These are phyloP conservation scores for Drosophila chauvacae DNA, from an alignment of 1,140 invertebrate genomes.

Conservation along the genomic window DNA sequence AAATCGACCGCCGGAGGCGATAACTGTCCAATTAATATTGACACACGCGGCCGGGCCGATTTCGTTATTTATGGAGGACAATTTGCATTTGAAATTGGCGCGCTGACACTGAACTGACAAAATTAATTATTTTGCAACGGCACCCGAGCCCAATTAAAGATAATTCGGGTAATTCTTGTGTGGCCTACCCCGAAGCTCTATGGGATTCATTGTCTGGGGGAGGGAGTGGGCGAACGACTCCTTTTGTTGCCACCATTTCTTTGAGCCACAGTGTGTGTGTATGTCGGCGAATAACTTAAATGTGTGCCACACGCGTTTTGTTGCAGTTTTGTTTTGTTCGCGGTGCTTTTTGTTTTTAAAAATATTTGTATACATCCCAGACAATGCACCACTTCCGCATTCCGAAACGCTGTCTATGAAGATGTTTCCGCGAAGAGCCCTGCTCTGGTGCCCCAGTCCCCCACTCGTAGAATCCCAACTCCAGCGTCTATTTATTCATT, in stretches of 20 bases:
- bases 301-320: constrained; percentile 72
- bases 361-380: constrained; percentile 27
- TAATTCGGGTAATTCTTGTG: constrained; percentile 26
- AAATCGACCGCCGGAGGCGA: constrained; percentile 35
- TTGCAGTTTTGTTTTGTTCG: constrained; percentile 29
- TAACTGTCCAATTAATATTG: constrained; percentile 53
- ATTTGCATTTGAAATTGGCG: constrained; percentile 62
- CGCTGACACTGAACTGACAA: constrained; percentile 65
- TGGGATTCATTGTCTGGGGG: not conserved
- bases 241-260: constrained; percentile 41
- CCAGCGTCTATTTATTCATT: constrained; percentile 59
- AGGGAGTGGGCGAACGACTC: not conserved
- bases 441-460: constrained; percentile 61
- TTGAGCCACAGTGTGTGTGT: constrained; percentile 22
- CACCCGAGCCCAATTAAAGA: constrained; percentile 31
- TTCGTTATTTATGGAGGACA: constrained; percentile 44
- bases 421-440: constrained; percentile 41
- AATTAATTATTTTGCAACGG: constrained; percentile 29
- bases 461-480: constrained; percentile 17
- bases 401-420: constrained; percentile 31
- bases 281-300: constrained; percentile 48
- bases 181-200: constrained; percentile 9
- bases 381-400: constrained; percentile 72
- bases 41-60: constrained; percentile 40
- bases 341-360: constrained; percentile 38